Evolutionary conservation across 1,140 invertebrate genomes (phyloP).

Genomic region (Gonioctena quinquepunctata): DNA sequence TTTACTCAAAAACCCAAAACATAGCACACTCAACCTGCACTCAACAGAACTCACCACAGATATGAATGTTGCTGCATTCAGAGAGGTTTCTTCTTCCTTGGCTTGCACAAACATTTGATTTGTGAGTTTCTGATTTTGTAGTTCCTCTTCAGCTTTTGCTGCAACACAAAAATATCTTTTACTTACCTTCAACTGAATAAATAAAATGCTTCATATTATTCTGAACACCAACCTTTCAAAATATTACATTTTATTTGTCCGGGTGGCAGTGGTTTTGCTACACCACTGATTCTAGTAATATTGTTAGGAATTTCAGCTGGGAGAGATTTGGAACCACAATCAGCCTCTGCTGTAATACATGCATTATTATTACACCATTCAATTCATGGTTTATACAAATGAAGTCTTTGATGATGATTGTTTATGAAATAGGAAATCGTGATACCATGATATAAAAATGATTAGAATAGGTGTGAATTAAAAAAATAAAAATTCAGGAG

Average conservation of each 20-base stretch:
- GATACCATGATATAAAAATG: too few relatives aligned
- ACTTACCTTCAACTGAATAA: neutral
- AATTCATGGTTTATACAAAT: neutral
- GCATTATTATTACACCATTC: neutral
- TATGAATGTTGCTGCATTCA: slow-evolving; percentile 71
- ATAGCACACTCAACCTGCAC: neutral
- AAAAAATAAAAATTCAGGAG: too few relatives aligned
- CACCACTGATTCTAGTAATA: slow-evolving; percentile 63
- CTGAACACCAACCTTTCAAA: slow-evolving; percentile 72
- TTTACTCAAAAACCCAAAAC: too few relatives aligned
- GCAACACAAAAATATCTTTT: slow-evolving; percentile 25
- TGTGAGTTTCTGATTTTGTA: slow-evolving; percentile 58
- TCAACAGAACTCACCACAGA: slow-evolving; percentile 69
- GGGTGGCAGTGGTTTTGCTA: slow-evolving; percentile 73
- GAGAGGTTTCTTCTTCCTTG: slow-evolving; percentile 54
- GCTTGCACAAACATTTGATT: slow-evolving; percentile 62
- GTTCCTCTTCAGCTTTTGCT: slow-evolving; percentile 65
- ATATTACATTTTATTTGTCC: slow-evolving; percentile 95
- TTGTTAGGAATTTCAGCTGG: slow-evolving; percentile 69
- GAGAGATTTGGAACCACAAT: slow-evolving; percentile 60
- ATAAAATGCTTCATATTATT: neutral
- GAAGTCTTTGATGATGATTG: too few relatives aligned
- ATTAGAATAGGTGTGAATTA: too few relatives aligned
- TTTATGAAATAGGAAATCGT: too few relatives aligned
- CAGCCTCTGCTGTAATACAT: slow-evolving; percentile 27